These are phyloP conservation scores for Hyppa rectilinea DNA, from an alignment of 2,888 invertebrate genomes.

Conservation along the genomic window DNA sequence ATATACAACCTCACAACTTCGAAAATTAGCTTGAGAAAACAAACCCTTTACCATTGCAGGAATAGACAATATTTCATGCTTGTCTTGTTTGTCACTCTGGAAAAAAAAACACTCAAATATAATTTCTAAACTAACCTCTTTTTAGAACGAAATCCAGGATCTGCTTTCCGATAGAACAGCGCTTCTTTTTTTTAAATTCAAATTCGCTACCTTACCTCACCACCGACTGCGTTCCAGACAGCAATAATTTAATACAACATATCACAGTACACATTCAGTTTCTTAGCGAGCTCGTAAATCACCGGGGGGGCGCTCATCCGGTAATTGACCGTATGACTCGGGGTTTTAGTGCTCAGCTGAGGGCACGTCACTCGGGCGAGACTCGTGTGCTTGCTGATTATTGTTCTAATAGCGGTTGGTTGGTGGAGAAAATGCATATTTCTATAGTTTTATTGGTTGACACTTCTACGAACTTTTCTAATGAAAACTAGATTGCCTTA, in stretches of 20 bases:
- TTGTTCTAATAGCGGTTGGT: constrained; percentile 42
- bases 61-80: background rate
- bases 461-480: too few relatives aligned
- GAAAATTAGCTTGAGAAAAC: background rate
- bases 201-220: background rate
- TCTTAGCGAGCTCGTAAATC: constrained; percentile 76
- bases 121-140: background rate
- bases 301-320: constrained; percentile 74
- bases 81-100: too few relatives aligned
- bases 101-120: background rate
- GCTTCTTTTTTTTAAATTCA: background rate
- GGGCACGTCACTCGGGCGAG: constrained; percentile 55
- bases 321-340: constrained; percentile 80
- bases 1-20: background rate
- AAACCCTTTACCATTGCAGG: background rate
- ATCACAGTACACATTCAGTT: constrained; percentile 65
- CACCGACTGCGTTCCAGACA: constrained; percentile 50
- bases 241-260: constrained; percentile 64
- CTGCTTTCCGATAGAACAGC: background rate
- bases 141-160: background rate
- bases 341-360: constrained; percentile 69
- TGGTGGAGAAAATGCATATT: constrained; percentile 3
- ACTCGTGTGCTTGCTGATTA: constrained; percentile 49
- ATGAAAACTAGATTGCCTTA: too few relatives aligned
- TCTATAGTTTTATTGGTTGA: background rate